These are phyloP conservation scores for Hippopotamyrus pictus DNA, from an alignment of 2,797 vertebrate species.

Conservation along the genomic window DNA sequence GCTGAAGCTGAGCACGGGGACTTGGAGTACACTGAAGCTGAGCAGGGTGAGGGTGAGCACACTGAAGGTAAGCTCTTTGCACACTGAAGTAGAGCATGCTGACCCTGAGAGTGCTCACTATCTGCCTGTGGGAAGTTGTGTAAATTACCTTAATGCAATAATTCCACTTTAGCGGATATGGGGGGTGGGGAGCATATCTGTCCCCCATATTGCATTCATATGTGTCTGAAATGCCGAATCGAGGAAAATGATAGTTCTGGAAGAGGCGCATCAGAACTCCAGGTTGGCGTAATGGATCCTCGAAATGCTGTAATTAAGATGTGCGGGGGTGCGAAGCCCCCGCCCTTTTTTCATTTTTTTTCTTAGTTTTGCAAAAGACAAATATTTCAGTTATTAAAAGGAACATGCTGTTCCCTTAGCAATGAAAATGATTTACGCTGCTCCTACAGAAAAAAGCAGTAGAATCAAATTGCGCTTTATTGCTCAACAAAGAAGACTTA, in stretches of 20 bases:
- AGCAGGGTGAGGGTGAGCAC: not conserved
- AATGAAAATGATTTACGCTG: slow-evolving; percentile 21
- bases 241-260: slow-evolving; percentile 11
- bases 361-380: slow-evolving; percentile 11
- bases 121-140: not conserved
- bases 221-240: slow-evolving; percentile 6
- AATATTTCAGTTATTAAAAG: slow-evolving; percentile 27
- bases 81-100: not conserved
- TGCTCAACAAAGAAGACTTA: slow-evolving; percentile 14
- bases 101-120: not conserved
- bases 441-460: slow-evolving; percentile 11
- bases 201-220: not conserved
- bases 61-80: not conserved
- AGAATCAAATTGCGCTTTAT: slow-evolving; percentile 24
- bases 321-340: not conserved
- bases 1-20: not conserved
- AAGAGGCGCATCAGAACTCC: not conserved
- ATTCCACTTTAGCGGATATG: not conserved
- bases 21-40: not conserved
- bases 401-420: slow-evolving; percentile 19
- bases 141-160: not conserved
- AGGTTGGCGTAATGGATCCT: slow-evolving; percentile 23
- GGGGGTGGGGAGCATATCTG: not conserved
- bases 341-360: not conserved
- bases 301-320: slow-evolving; percentile 24